Evolutionary conservation across 2,113 vertebrate species (phyloP).

Genomic region (Theropithecus gelada): DNA sequence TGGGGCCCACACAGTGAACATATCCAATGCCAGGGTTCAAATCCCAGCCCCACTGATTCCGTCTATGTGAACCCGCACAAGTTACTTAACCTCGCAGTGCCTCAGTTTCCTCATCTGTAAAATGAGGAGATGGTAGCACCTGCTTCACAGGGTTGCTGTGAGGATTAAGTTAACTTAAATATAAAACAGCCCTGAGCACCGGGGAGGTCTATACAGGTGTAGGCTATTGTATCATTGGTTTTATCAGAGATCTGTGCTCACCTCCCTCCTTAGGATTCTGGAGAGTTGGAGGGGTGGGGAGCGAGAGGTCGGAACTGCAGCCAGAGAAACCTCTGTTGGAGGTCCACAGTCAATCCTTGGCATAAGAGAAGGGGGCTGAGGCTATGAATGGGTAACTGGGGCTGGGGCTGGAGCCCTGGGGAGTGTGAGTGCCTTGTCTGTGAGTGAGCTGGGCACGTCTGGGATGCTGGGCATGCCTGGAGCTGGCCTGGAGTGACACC

Average conservation of each 20-base stretch:
- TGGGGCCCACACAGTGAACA: background rate
- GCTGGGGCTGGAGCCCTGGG: background rate
- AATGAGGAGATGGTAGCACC: background rate
- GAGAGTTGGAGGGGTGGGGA: background rate
- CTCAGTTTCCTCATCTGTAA: slow-evolving; percentile 11
- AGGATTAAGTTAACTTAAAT: background rate
- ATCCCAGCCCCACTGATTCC: background rate
- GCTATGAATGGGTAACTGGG: background rate
- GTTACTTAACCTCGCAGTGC: accelerated
- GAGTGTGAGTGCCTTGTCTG: accelerated
- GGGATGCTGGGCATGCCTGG: background rate
- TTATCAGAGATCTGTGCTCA: background rate
- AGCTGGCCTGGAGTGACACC: background rate
- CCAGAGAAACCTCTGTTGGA: background rate
- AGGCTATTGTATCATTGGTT: too few relatives aligned
- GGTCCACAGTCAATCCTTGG: background rate
- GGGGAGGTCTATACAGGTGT: accelerated
- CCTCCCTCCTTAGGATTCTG: background rate
- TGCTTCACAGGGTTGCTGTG: background rate
- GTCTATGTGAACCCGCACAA: background rate
- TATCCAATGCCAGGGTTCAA: background rate
- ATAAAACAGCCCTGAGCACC: accelerated
- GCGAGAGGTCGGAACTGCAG: background rate
- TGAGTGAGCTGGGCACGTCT: background rate
- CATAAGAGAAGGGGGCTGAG: background rate